These are phyloP conservation scores for Formica aserva DNA, from an alignment of 2,888 invertebrate genomes.

Conservation along the genomic window DNA sequence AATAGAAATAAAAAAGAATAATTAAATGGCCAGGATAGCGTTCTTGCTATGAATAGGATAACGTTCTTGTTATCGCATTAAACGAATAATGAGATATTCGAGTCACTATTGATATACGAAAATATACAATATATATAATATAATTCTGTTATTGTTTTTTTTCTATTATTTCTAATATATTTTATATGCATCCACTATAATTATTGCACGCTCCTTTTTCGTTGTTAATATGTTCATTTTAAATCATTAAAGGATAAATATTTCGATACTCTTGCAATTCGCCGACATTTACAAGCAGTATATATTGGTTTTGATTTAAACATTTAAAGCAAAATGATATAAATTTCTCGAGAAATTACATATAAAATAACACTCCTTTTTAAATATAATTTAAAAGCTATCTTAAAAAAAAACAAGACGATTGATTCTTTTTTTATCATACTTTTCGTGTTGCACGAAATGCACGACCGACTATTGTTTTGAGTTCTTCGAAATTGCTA, in stretches of 20 bases:
- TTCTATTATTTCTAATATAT: too few relatives aligned
- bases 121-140: background rate
- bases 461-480: background rate
- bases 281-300: background rate
- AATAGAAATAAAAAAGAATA: too few relatives aligned
- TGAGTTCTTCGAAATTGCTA: background rate
- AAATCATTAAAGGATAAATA: background rate
- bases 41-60: background rate
- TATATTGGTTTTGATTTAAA: background rate
- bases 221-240: too few relatives aligned
- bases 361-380: background rate
- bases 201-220: too few relatives aligned
- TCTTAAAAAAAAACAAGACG: background rate
- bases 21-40: background rate
- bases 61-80: background rate
- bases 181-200: too few relatives aligned
- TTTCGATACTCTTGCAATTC: background rate
- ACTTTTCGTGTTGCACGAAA: background rate
- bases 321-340: background rate
- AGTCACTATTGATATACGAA: slow-evolving; percentile 1
- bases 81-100: slow-evolving; percentile 11
- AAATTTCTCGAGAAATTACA: background rate
- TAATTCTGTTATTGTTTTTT: background rate
- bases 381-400: background rate
- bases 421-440: background rate